Evolutionary conservation across 2,113 vertebrate species (phyloP), one percentile per base, ranked within the genome.

Genomic region (Rafetus swinhoei): DNA sequence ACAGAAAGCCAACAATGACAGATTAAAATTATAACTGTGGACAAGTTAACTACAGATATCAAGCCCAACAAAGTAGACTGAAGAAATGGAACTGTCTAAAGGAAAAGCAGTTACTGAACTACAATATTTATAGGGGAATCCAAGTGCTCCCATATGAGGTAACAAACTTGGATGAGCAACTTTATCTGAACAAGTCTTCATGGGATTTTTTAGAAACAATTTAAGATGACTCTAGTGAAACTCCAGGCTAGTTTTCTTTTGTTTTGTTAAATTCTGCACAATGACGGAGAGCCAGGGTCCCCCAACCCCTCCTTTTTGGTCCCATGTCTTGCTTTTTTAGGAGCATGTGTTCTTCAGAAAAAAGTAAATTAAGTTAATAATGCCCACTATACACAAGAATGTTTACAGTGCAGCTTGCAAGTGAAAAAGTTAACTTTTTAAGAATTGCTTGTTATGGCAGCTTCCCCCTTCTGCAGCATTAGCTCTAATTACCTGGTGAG

Each of bases 401-500:
- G 45, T 84, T 87, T 84, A 82, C 81, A 32, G 83, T 10, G 15
- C 25, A 6, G 24, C 32, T 85, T 21, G 13, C 50, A 69, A 29
- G 24, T 77, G 6, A n/a, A 29, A n/a, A 50, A 86, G 45, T 32
- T 72, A 88, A 82, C 16, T 52, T 81, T 39, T 81, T 89, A 45
- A 92, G 10, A 83, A 56, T 9, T 90, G 45, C 16, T 65, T 88
- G 27, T 83, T 74, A 88, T 54, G 65, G 35, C 81, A 11, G 25
- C 53, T 54, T 84, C 29, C 45, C 59, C 18, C 29, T n/a, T 86
- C 77, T 89, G 55, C 56, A 29, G 29, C 65, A 82, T 80, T 50
- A 90, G 54, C 57, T 94, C 80, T 80, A 74, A 87, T 86, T 76
- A 86, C 69, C 39, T 65, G 12, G 84, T 93, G 53, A 91, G 69